Base-by-base conservation (phyloP, 2,113 vertebrate genomes). In the Euleptes europaea region DNA sequence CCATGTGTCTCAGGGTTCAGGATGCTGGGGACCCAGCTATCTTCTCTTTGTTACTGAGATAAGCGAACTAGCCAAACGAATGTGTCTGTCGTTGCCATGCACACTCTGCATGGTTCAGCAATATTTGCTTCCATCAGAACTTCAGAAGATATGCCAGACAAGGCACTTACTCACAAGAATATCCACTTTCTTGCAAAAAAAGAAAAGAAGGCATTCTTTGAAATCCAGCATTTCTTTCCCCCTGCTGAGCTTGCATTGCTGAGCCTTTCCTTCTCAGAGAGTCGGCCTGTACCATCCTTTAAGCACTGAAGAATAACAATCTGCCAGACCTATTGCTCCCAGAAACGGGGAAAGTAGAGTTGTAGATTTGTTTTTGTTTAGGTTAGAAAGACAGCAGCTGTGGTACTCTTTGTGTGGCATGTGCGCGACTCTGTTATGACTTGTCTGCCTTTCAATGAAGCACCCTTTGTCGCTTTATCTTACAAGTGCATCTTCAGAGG, bases 331-430 rank as follows among this genome's bases (percentile, higher is more conserved):
- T 86, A 5, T 42, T 91, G 72, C 13, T 42, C 15, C 84, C 54
- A 80, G 0, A 12, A 65, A 86, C 33, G 0, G 4, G 78, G 81
- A 72, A 71, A 74, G 23, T 19, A 13, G 13, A 87, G 69, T 82
- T 89, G 75, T 76, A 69, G 86, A 77, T 88, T 89, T 87, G 69
- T 93, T 86, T 94, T 88, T 94, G 75, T 93, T 93, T 91, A 90
- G 90, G 78, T 88, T 88, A 73, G 85, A 70, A 88, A 92, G 82
- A 74, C 78, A 89, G 75, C 82, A 90, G 82, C 80, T 88, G 78
- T 79, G 86, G 83, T 75, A 33, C 76, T 71, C 19, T 90, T 79
- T 47, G 78, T 93, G 49, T 65, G 90, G 21, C 86, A 82, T 75
- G 38, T 65, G 84, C 17, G 33, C 89, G 83, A 88, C 80, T 66